Base-by-base conservation (phyloP, 2,113 vertebrate species). In the Campylomormyrus tamandua region DNA sequence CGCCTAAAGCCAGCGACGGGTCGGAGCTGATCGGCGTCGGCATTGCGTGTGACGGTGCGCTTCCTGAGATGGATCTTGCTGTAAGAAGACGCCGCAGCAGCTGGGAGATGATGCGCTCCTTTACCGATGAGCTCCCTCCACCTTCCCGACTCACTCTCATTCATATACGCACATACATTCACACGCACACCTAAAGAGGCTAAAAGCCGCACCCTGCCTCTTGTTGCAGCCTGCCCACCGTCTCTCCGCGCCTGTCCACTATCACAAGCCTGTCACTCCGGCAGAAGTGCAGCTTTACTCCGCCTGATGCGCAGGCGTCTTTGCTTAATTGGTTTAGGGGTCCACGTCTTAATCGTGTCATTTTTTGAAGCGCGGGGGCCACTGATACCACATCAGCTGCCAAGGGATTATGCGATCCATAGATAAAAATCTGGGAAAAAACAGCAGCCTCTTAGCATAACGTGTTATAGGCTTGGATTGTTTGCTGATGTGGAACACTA, bases 271-370 rank as follows among this genome's bases (percentile, higher is more conserved):
- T 88, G 83, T 88, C 90, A 87, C 87, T 91, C 83, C 91, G 62
- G 90, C 88, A 53, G 90, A 90, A 90, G 53, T 83, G 53, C 87
- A 86, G 83, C 87, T 83, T 21, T 27, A 90, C 80, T 87, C 62
- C 88, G 24, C 77, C 87, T 19, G 89, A 66, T 90, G 90, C 92
- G 92, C 92, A 91, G 62, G 92, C 92, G 92, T 91, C 91, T 89
- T 93, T 56, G 83, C 70, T 89, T 80, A 88, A 86, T 89, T 80
- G 84, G 49, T 88, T 74, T 70, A 89, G 88, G 70, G 52, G 88
- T 35, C 17, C 17, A 35, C 50, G 70, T 89, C 8, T 53, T 83
- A 35, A 17, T 35, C 85, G 45, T 53, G 39, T n/a, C 83, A 48
- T 31, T 42, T 89, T 52, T 35, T 70, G 15, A 89, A 83, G 13